A percentile compares a stretch with the other conserved stretches of the same genome.
These are phyloP conservation scores for Indicator indicator DNA, from an alignment of 2,113 vertebrate genomes.

Conservation along the genomic window DNA sequence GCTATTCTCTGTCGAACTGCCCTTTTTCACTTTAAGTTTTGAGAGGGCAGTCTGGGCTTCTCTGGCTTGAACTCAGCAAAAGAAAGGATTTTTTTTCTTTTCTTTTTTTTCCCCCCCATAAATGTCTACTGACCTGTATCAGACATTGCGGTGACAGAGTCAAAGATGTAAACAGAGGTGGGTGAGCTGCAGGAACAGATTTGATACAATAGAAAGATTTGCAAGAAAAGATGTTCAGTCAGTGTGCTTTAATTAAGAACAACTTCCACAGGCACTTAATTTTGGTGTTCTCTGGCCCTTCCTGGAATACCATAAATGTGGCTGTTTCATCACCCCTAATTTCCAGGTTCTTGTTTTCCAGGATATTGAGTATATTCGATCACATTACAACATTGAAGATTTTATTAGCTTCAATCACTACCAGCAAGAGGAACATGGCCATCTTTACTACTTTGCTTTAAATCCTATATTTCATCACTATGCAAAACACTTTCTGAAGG, in stretches of 20 bases:
- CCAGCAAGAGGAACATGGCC: constrained; percentile 85
- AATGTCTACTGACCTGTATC: not conserved
- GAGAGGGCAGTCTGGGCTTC: not conserved
- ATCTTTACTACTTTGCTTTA: constrained; percentile 84
- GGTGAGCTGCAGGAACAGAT: not conserved
- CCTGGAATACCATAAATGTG: not conserved
- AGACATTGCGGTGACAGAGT: not conserved
- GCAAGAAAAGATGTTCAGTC: not conserved
- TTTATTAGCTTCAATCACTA: constrained; percentile 88
- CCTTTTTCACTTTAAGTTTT: not conserved
- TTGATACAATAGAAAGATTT: not conserved
- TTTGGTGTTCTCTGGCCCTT: not conserved
- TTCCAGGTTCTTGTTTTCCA: constrained; percentile 54
- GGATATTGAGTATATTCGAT: constrained; percentile 87
- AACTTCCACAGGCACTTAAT: not conserved
- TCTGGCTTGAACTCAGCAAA: not conserved
- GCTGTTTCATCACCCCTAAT: not conserved
- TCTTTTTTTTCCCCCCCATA: fast-evolving
- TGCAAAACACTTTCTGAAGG: constrained; percentile 86
- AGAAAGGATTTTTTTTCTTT: not conserved
- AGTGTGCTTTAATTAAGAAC: not conserved
- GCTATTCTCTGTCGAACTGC: not conserved
- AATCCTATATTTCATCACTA: constrained; percentile 80
- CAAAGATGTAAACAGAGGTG: not conserved
- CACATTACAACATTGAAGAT: constrained; percentile 90